Percentiles rank a stretch among this genome's conserved stretches.
Conservation (phyloP, 2,888 invertebrate genomes). For the Mactromeris polynyma region DNA sequence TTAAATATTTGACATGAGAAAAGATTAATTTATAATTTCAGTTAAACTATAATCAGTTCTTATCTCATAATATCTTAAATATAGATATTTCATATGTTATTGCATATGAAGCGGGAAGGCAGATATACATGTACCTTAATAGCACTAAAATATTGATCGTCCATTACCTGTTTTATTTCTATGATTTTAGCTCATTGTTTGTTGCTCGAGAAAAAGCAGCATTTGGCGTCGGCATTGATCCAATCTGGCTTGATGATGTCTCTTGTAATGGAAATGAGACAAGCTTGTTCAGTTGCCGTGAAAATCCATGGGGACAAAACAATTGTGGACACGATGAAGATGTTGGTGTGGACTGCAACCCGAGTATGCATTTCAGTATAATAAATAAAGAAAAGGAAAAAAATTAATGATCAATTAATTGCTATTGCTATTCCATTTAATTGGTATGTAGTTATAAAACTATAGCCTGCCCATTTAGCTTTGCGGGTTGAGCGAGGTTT, state of each 20-base stretch:
- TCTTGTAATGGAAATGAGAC: constrained; percentile 71
- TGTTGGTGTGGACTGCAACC: constrained; percentile 74
- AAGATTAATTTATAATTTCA: too few relatives aligned
- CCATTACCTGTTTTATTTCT: not conserved
- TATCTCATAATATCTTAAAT: too few relatives aligned
- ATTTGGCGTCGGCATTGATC: constrained; percentile 66
- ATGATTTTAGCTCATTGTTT: constrained; percentile 12
- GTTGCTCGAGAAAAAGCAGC: constrained; percentile 2
- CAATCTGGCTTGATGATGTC: constrained; percentile 76
- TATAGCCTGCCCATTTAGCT: too few relatives aligned
- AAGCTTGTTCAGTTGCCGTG: constrained; percentile 62
- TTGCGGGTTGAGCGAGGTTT: too few relatives aligned
- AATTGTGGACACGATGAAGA: constrained; percentile 76
- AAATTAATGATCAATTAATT: too few relatives aligned
- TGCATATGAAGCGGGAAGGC: not conserved
- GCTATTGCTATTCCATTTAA: too few relatives aligned
- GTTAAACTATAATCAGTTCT: too few relatives aligned
- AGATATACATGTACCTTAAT: not conserved
- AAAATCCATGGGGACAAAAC: constrained; percentile 65
- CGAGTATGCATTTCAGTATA: constrained; percentile 52
- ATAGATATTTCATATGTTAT: too few relatives aligned
- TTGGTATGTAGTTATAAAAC: too few relatives aligned
- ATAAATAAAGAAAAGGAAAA: too few relatives aligned
- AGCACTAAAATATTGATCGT: not conserved
- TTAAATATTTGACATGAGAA: too few relatives aligned